Evolutionary conservation across 1,140 invertebrate genomes (phyloP).

Genomic region (Pogonus chalceus): DNA sequence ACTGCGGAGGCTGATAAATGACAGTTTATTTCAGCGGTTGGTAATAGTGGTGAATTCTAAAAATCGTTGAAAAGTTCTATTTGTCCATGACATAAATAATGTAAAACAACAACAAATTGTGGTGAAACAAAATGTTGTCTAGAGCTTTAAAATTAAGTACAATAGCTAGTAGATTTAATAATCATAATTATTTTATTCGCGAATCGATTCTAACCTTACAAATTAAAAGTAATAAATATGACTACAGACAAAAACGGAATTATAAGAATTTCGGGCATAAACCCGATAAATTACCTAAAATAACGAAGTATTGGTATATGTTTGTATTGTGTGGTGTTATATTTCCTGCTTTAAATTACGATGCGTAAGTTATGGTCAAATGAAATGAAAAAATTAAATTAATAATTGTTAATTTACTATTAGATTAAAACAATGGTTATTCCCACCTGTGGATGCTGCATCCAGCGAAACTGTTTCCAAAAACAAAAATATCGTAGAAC

Average conservation of each 20-base stretch:
- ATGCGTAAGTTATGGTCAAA: constrained; percentile 35
- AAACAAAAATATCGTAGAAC: constrained; percentile 12
- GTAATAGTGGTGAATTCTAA: too few species aligned
- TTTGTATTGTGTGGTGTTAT: constrained; percentile 31
- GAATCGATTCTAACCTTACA: background rate
- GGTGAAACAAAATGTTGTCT: background rate
- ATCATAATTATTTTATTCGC: background rate
- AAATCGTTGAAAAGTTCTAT: too few species aligned
- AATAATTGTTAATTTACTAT: constrained; percentile 9
- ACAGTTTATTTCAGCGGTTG: too few species aligned
- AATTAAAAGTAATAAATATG: constrained; percentile 2
- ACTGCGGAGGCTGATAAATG: too few species aligned
- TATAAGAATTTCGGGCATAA: constrained; percentile 49
- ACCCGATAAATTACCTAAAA: constrained; percentile 25
- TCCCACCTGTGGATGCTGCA: constrained; percentile 34
- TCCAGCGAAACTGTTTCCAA: constrained; percentile 30
- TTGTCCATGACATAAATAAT: background rate
- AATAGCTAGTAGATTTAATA: background rate
- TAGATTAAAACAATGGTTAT: constrained; percentile 30
- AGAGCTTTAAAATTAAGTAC: background rate
- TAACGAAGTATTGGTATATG: constrained; percentile 35
- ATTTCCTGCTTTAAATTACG: constrained; percentile 33
- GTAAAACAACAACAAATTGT: background rate
- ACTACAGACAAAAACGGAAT: constrained; percentile 22
- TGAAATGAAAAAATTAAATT: constrained; percentile 1